Conservation (phyloP, 2,797 vertebrate species). For the Micropoecilia bifurca region DNA sequence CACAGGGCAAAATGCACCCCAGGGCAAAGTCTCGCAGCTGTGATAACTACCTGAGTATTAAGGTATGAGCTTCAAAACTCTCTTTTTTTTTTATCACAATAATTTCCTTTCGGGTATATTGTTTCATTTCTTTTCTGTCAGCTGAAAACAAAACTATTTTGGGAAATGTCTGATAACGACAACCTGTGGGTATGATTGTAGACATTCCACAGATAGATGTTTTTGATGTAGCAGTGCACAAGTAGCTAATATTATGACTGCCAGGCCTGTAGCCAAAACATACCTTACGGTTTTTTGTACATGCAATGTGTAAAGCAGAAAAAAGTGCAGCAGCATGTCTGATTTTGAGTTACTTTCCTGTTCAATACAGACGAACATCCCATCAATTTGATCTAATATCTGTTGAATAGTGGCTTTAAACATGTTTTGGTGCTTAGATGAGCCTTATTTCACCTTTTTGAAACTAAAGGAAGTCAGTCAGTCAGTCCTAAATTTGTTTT, state of each 20-base stretch:
- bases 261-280: slow-evolving; percentile 44
- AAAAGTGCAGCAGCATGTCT: neutral
- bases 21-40: slow-evolving; percentile 82
- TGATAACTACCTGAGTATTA: slow-evolving; percentile 84
- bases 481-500: slow-evolving; percentile 49
- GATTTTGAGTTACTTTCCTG: neutral
- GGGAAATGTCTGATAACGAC: neutral
- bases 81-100: slow-evolving; percentile 8
- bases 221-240: slow-evolving; percentile 33
- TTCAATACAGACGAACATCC: neutral
- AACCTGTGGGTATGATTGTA: slow-evolving; percentile 16
- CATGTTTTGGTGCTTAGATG: neutral
- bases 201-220: slow-evolving; percentile 28
- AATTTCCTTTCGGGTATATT: neutral
- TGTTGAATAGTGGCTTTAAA: neutral
- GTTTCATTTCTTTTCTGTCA: neutral
- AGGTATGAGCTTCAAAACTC: slow-evolving; percentile 72
- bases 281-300: slow-evolving; percentile 16
- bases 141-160: neutral
- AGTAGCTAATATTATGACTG: slow-evolving; percentile 46
- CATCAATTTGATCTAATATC: neutral
- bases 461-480: neutral
- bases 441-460: neutral
- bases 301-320: neutral
- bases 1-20: slow-evolving; percentile 82